phyloP scores from a whole-genome alignment of 1,140 invertebrate species.

The Sesamia nonagrioides region DNA sequence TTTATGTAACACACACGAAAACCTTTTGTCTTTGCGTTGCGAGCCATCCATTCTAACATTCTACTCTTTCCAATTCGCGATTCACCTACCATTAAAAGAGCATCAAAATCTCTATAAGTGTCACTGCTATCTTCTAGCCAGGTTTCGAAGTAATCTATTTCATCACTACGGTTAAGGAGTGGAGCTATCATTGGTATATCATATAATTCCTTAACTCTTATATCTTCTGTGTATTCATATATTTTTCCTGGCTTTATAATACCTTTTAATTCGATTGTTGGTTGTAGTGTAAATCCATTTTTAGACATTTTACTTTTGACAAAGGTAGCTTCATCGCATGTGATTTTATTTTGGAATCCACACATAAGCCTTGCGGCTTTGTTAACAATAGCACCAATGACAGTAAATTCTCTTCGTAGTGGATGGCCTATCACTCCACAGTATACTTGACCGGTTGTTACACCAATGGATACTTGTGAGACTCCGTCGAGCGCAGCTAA shows the following conservation, averaged over 20 bases:
- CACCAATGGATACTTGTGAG: constrained; percentile 89
- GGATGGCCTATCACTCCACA: constrained; percentile 93
- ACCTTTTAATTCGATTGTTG: constrained; percentile 87
- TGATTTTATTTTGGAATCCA: constrained; percentile 89
- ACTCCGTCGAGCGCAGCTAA: constrained; percentile 87
- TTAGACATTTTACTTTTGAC: constrained; percentile 87
- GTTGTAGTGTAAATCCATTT: constrained; percentile 87
- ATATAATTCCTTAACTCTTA: constrained; percentile 76
- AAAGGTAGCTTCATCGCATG: constrained; percentile 89
- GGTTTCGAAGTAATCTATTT: constrained; percentile 79
- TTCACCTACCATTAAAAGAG: constrained; percentile 79
- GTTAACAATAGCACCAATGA: constrained; percentile 92
- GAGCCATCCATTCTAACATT: constrained; percentile 79
- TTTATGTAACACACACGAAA: constrained; percentile 68
- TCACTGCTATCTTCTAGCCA: constrained; percentile 71
- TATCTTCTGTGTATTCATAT: constrained; percentile 87
- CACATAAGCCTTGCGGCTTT: constrained; percentile 93
- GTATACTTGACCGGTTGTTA: constrained; percentile 91
- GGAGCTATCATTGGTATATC: constrained; percentile 75
- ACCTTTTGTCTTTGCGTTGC: constrained; percentile 65
- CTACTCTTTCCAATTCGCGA: constrained; percentile 83
- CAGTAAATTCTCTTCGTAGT: constrained; percentile 92
- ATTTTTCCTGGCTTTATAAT: constrained; percentile 85
- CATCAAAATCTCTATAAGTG: constrained; percentile 74
- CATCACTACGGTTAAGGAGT: constrained; percentile 78